Conservation (phyloP, 2,797 vertebrate genomes). For the Spinibarbus caldwelli region DNA sequence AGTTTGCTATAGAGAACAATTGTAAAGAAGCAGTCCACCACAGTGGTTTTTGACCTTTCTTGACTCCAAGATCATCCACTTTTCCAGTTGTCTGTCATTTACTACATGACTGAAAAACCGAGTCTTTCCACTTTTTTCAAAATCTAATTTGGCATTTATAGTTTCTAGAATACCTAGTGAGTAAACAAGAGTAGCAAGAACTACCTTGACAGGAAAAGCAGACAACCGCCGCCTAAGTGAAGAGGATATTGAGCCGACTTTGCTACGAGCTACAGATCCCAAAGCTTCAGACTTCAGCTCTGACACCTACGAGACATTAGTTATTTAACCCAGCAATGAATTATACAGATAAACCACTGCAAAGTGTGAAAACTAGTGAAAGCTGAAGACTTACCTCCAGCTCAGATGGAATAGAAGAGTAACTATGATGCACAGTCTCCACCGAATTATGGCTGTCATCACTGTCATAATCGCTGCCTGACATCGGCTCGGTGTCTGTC, state of each 20-base stretch:
- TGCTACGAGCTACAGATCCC: constrained; percentile 63
- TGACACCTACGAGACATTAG: constrained; percentile 68
- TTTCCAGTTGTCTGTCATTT: not conserved
- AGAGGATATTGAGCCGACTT: constrained; percentile 69
- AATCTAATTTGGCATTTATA: not conserved
- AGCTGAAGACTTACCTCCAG: constrained; percentile 70
- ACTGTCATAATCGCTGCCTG: constrained; percentile 71
- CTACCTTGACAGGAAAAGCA: constrained; percentile 76
- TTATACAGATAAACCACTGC: not conserved
- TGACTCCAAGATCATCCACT: not conserved
- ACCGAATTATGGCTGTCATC: constrained; percentile 70
- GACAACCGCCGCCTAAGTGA: constrained; percentile 77
- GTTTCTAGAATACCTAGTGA: not conserved
- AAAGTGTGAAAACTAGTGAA: not conserved
- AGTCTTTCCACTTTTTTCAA: not conserved
- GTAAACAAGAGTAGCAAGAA: not conserved
- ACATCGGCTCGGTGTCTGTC: constrained; percentile 65
- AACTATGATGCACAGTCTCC: constrained; percentile 74
- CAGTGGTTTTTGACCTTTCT: not conserved
- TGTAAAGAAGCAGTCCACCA: not conserved
- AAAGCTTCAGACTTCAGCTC: constrained; percentile 76
- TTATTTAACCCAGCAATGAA: not conserved
- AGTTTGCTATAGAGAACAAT: constrained; percentile 57
- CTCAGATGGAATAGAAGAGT: constrained; percentile 75
- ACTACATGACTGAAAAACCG: not conserved